Evolutionary conservation across 1,140 invertebrate genomes (phyloP).

Genomic region (Drosophila erecta): DNA sequence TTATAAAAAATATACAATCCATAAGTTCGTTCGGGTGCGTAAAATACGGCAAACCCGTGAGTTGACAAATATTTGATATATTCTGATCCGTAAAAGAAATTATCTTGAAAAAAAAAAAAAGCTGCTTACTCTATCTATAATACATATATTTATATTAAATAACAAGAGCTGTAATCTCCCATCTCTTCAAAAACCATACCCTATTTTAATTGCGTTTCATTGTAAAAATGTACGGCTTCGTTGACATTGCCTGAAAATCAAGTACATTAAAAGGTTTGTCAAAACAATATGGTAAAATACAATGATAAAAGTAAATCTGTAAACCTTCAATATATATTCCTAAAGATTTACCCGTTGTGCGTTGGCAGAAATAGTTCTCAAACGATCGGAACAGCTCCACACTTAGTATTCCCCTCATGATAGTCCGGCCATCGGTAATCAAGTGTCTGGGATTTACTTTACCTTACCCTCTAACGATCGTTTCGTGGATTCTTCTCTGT

Average conservation of each 20-base stretch:
- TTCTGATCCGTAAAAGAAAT: not conserved
- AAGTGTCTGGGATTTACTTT: not conserved
- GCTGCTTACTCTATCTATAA: no score
- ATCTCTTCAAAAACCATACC: no score
- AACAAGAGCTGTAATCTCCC: no score
- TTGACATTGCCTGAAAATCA: no score
- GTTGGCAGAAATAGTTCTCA: not conserved
- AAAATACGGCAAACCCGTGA: not conserved
- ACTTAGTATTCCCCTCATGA: not conserved
- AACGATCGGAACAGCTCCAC: not conserved
- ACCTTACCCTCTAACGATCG: not conserved
- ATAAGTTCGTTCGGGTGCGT: not conserved
- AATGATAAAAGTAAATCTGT: not conserved
- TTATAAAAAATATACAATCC: not conserved
- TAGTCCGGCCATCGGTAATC: slow-evolving; percentile 8
- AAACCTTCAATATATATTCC: no score
- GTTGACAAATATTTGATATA: not conserved
- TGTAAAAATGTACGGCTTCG: not conserved
- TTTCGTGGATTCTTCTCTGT: slow-evolving; percentile 1
- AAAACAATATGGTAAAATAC: not conserved
- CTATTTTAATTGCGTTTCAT: not conserved
- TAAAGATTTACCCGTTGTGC: no score
- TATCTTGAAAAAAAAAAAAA: no score
- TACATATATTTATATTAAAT: no score
- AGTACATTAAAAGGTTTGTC: not conserved